Base-by-base conservation (phyloP, 2,888 invertebrate species). In the Resseliella maxima region DNA sequence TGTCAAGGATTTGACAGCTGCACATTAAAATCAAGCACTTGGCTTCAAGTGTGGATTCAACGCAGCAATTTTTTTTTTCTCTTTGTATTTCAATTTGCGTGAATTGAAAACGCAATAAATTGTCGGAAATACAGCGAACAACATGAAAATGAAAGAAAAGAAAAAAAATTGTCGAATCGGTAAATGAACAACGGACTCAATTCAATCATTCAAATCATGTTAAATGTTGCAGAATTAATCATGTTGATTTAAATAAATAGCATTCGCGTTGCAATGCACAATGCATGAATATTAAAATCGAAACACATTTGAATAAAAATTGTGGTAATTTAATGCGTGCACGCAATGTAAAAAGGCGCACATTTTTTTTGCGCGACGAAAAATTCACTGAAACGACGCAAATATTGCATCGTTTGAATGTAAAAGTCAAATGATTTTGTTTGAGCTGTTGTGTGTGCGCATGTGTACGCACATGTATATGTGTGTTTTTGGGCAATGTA, bases 181-280 rank as follows among this genome's bases (percentile, higher is more conserved):
- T 12, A 12, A 72, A 27, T 31, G 31, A 12, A 24, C 18, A 50
- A 21, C 50, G 27, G n/a, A n/a, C n/a, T n/a, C n/a, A n/a, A n/a
- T n/a, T n/a, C n/a, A n/a, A n/a, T n/a, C n/a, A n/a, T n/a, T n/a
- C n/a, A 27, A 72, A 72, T 72, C 27, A 72, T 72, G 72, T 72
- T 72, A 72, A 72, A 72, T 72, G 72, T 72, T 31, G 72, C 31
- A 72, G 72, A 72, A 72, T 72, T 72, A 72, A 72, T 59, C 24
- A 24, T 59, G 59, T 59, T 59, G 59, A 27, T 59, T 59, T 59
- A 59, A 59, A 59, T 59, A 59, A 59, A 59, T 59, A 8, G 59
- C 27, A 27, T 12, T 59, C 59, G n/a, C n/a, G n/a, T n/a, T n/a
- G n/a, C n/a, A n/a, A n/a, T n/a, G n/a, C n/a, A n/a, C n/a, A n/a